A percentile compares a stretch with the other conserved stretches of the same genome.
phyloP scores from a whole-genome alignment of 2,888 invertebrate species.

The Epinotia ramella region DNA sequence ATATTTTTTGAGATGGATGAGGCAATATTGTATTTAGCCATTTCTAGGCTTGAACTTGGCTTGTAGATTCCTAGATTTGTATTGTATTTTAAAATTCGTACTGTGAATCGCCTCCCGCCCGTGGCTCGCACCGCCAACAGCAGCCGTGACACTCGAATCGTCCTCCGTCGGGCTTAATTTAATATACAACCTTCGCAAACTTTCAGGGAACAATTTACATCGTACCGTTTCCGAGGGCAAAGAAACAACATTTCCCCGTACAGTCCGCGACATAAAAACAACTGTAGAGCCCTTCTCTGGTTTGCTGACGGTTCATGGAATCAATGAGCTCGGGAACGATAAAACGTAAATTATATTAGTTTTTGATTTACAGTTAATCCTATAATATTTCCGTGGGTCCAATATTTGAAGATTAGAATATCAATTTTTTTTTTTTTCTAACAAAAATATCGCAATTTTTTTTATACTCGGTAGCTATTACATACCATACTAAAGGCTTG shows the following conservation, averaged over 20 bases:
- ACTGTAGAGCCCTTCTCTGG: conserved; percentile 34
- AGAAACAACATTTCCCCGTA: conserved; percentile 49
- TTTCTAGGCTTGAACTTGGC: background rate
- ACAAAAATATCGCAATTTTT: too few species aligned
- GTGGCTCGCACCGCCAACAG: conserved; percentile 29
- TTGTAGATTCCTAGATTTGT: background rate
- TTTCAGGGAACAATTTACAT: conserved; percentile 62
- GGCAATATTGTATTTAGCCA: background rate
- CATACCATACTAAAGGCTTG: too few species aligned
- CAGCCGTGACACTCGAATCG: conserved; percentile 52
- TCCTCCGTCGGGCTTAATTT: conserved; percentile 56
- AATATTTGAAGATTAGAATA: too few species aligned
- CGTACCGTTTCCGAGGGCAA: conserved; percentile 49
- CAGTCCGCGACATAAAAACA: conserved; percentile 42
- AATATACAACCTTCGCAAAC: conserved; percentile 61
- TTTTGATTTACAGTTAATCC: background rate
- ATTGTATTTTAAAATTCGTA: background rate
- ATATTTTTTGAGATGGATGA: too few species aligned
- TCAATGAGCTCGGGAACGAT: background rate
- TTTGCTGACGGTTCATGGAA: conserved; percentile 25
- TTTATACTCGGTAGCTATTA: too few species aligned
- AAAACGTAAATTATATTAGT: background rate
- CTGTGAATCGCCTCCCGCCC: conserved; percentile 1
- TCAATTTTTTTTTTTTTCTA: too few species aligned
- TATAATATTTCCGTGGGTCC: background rate